Evolutionary conservation across 2,797 vertebrate species (phyloP), one percentile per base, ranked within the genome.

Genomic region (Melanogrammus aeglefinus): DNA sequence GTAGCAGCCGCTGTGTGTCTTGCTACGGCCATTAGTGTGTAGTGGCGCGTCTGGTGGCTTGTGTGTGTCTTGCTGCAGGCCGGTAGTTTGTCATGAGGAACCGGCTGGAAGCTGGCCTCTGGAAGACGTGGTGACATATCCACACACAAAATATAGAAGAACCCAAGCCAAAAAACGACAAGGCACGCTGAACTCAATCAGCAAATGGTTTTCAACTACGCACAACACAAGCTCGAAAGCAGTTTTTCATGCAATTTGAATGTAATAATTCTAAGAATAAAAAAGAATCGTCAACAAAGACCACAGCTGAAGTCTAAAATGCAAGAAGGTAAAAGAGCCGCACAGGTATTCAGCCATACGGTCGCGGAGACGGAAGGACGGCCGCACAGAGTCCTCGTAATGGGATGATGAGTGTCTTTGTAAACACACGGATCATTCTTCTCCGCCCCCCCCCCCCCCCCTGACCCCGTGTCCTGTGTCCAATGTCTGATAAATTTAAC

Each of bases 401-500:
- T 74, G 21, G 72, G 71, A 79, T 29, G 38, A 66, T 12, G 10
- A 71, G 74, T 29, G 36, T 70, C 76, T 76, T 63, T 76, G 57
- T 75, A 72, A 72, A 80, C 57, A 57, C 80, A 16, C 27, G 12
- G 6, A 72, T 33, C n/a, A 14, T 27, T 9, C 2, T 70, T 70
- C 69, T 29, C 31, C 41, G 13, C 24, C 69, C 70, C 75, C 78
- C 73, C 74, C 18, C 14, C 18, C 27, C 51, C 70, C 75, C 77
- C 75, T 72, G 27, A 10, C 73, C 44, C 16, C 51, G 44, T 29
- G 29, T 77, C 36, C n/a, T 33, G 79, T 29, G 74, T 44, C 75
- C 77, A 77, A 81, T 78, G 94, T 93, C 94, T 94, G 94, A 96
- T 96, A 96, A 96, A 96, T 96, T 96, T 94, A 95, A 94, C 96